These are phyloP conservation scores for Cygnus atratus DNA, from an alignment of 2,113 vertebrate genomes.

Conservation along the genomic window DNA sequence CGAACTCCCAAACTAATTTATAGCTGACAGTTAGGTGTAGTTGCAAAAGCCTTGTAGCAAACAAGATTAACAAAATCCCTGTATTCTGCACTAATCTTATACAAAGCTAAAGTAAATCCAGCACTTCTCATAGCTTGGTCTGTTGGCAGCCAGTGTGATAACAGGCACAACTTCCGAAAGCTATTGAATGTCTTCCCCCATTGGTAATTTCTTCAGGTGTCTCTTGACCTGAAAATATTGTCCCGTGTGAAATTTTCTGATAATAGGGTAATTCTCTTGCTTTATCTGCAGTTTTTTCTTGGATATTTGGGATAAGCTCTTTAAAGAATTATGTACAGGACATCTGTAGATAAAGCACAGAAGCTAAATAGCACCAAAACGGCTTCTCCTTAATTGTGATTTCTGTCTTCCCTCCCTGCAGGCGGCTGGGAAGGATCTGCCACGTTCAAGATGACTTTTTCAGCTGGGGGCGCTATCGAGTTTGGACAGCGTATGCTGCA, in stretches of 20 bases:
- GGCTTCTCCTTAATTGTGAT: not conserved
- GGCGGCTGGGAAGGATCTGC: conserved; percentile 95
- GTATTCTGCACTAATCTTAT: conserved; percentile 30
- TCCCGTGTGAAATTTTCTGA: not conserved
- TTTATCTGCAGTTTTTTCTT: not conserved
- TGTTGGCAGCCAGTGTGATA: not conserved
- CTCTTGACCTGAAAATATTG: not conserved
- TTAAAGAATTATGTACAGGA: not conserved
- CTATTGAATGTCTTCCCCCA: not conserved
- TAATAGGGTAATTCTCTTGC: not conserved
- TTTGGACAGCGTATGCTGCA: conserved; percentile 96
- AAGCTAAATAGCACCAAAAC: not conserved
- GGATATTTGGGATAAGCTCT: not conserved
- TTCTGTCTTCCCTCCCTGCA: conserved; percentile 52
- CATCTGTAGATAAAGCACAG: not conserved
- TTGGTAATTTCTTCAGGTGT: not conserved
- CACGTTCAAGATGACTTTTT: conserved; percentile 88
- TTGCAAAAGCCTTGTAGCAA: conserved; percentile 35
- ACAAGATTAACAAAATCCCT: conserved; percentile 32
- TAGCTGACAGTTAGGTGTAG: conserved; percentile 1
- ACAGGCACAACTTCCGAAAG: not conserved
- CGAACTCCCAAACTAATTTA: conserved; percentile 33
- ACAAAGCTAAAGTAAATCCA: conserved; percentile 42
- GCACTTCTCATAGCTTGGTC: not conserved
- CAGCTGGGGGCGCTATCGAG: conserved; percentile 93